Evolutionary conservation across 2,888 invertebrate genomes (phyloP), one percentile per base, ranked within the genome.

Genomic region (Stenurella melanura): DNA sequence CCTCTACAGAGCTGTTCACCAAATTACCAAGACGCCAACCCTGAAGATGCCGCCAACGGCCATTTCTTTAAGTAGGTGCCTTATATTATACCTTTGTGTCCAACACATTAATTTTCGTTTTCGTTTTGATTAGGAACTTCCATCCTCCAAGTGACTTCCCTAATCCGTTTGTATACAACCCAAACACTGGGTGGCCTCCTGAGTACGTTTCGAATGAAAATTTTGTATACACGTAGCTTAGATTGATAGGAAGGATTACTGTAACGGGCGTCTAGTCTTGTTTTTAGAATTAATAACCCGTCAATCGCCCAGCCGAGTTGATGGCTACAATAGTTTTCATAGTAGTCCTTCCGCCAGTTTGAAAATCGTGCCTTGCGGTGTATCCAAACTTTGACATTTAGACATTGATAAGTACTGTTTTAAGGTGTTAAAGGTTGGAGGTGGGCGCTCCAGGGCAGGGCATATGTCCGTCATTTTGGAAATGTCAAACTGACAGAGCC

Each of bases 1-100:
- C 79, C 78, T 77, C 81, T 79, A 61, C 79, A 76, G 60, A 68
- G 76, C 66, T 75, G 77, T 75, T 80, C 80, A 54, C 78, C 78
- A 67, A 81, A 77, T 73, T 81, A 76, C 74, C 76, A 77, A 75
- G 80, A 79, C 21, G 75, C 72, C 67, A 80, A 78, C 69, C 63
- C 71, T 50, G 81, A 81, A 69, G 68, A 54, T 26, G 68, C 78
- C 11, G 67, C 77, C 57, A 81, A 79, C 69, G 81, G 78, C 71
- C 79, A 81, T 71, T 79, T 78, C 50, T 79, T 73, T 74, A 79
- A 79, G 81, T 81, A 81, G 74, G 80, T 81, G 78, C 72, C 50
- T 60, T 70, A 60, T 17, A 42, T 19, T 64, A 60, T 19, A 42
- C 42, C 34, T 63, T 30, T 30, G 34, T 63, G 34, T 63, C 10